These are phyloP conservation scores for Pyrgus malvae DNA, from an alignment of 2,888 invertebrate genomes.

Conservation along the genomic window DNA sequence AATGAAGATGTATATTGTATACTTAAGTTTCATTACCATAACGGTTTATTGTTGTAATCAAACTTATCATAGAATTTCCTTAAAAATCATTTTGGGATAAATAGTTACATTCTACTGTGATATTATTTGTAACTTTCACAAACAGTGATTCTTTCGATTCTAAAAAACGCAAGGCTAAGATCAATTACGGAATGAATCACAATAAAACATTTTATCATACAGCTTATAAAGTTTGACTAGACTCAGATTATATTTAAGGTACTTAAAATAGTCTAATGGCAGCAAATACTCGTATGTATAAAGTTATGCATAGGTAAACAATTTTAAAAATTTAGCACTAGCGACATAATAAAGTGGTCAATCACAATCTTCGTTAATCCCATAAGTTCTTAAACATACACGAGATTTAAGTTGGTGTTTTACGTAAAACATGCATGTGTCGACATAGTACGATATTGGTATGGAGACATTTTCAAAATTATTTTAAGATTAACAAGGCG, in stretches of 20 bases:
- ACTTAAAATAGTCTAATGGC: conserved; percentile 42
- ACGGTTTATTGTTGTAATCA: too few species aligned
- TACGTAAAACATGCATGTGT: conserved; percentile 46
- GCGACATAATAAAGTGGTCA: conserved; percentile 5
- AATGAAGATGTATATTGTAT: too few species aligned
- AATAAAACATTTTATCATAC: conserved; percentile 6
- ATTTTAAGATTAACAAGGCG: conserved; percentile 57
- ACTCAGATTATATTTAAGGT: conserved; percentile 52
- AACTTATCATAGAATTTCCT: too few species aligned
- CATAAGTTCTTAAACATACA: conserved; percentile 39
- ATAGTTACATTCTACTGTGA: not conserved
- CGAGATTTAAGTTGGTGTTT: conserved; percentile 23
- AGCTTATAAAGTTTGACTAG: conserved; percentile 56
- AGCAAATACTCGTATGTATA: conserved; percentile 43
- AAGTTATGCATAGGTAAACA: conserved; percentile 12
- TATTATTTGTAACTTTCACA: not conserved
- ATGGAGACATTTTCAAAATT: conserved; percentile 42
- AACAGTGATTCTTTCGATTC: not conserved
- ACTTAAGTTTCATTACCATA: too few species aligned
- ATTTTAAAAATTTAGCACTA: not conserved
- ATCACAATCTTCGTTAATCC: conserved; percentile 45
- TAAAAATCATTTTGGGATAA: too few species aligned
- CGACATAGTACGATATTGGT: conserved; percentile 45
- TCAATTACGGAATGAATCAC: conserved; percentile 31
- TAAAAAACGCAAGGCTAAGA: not conserved